These are phyloP conservation scores for Poeciliopsis paucimaculata DNA, from an alignment of 2,797 vertebrate species.

Conservation along the genomic window DNA sequence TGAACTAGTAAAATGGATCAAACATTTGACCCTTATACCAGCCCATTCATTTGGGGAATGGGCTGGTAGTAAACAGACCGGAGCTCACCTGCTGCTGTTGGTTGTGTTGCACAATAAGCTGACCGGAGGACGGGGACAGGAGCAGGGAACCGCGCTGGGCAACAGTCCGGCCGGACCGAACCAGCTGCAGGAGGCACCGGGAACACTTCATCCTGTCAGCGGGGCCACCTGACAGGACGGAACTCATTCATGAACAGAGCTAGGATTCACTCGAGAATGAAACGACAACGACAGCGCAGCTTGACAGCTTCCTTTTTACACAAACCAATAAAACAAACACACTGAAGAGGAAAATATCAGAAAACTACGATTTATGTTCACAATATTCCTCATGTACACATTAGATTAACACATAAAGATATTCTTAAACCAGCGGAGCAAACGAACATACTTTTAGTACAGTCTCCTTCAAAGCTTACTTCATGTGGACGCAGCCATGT, in stretches of 20 bases:
- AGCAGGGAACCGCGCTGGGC: slow-evolving; percentile 3
- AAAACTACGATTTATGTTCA: not conserved
- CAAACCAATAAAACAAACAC: not conserved
- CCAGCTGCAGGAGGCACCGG: slow-evolving; percentile 57
- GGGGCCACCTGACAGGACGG: not conserved
- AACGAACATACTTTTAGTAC: rapidly evolving
- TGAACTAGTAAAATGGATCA: not conserved
- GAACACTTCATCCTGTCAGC: slow-evolving; percentile 66
- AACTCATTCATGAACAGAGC: not conserved
- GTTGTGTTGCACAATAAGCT: not conserved
- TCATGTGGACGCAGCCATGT: slow-evolving; percentile 55
- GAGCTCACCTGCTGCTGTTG: slow-evolving; percentile 55
- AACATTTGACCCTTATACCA: no score
- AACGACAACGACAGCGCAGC: not conserved
- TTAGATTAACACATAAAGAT: rapidly evolving
- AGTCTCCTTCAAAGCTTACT: slow-evolving; percentile 75
- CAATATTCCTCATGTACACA: not conserved
- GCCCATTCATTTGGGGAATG: not conserved
- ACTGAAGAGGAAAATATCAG: not conserved
- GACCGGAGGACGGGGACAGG: slow-evolving; percentile 12
- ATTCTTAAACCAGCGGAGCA: not conserved
- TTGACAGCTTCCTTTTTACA: not conserved
- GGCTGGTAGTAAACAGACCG: rapidly evolving
- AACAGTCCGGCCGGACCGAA: slow-evolving; percentile 18
- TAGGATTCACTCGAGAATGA: not conserved